Evolutionary conservation across 2,797 vertebrate species (phyloP), one percentile per base, ranked within the genome.

Genomic region (Aulostomus chinensis): DNA sequence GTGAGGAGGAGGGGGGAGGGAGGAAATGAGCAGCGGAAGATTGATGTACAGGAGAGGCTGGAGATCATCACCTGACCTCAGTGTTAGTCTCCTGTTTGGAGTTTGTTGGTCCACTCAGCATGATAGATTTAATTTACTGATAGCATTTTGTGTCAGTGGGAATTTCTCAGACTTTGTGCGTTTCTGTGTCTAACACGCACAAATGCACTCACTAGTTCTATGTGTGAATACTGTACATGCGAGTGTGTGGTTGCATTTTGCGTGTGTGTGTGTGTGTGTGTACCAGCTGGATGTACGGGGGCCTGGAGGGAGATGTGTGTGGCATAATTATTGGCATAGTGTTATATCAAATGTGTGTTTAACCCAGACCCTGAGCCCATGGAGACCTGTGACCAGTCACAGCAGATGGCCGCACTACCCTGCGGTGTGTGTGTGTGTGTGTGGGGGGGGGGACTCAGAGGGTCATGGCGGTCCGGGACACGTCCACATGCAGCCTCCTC

Each of bases 51-150:
- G 61, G 74, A 76, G 67, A 67, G 68, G 73, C 69, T 35, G 56
- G 73, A 58, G 68, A 74, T 73, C 79, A 80, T 87, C 85, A 79
- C 63, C 68, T 88, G 83, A 84, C 82, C 85, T 81, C 62, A 33
- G 73, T 79, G 78, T 85, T 84, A 86, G 85, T 78, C 58, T 83
- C 64, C 81, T 42, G 62, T 81, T 80, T 77, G 78, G 63, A 83
- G 78, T 77, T 66, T 72, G 80, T 71, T 78, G 78, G 76, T 79
- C 80, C 76, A 79, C 80, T 86, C 74, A 70, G 63, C 56, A 67
- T 77, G 76, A 81, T 76, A 77, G 83, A 88, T 87, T 88, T 78
- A 79, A 79, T 86, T 86, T 86, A 80, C 72, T 86, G 85, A 91
- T 88, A 87, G 58, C 46, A 56, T 60, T 61, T 71, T 62, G 63